Evolutionary conservation across 2,888 invertebrate species (phyloP).

Genomic region (Hyles lineata): DNA sequence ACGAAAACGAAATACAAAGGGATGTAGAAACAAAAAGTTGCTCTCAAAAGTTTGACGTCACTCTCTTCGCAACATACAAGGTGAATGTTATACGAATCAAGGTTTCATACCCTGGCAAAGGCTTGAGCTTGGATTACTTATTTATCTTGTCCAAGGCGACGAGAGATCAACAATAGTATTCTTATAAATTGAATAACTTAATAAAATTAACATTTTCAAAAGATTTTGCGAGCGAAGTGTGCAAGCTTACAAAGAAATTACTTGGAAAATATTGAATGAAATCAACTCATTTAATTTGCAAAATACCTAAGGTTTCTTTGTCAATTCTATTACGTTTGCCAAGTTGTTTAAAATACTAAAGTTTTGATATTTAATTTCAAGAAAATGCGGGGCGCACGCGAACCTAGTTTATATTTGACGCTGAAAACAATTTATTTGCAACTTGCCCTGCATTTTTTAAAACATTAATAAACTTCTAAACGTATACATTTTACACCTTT

Average conservation of each 20-base stretch:
- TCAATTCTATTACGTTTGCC: too few relatives aligned
- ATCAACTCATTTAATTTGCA: neutral
- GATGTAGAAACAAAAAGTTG: slow-evolving; percentile 10
- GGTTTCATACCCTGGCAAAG: slow-evolving; percentile 8
- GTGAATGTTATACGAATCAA: slow-evolving; percentile 7
- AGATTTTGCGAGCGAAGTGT: slow-evolving; percentile 2
- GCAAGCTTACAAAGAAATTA: neutral
- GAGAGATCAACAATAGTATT: slow-evolving; percentile 15
- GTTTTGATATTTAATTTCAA: neutral
- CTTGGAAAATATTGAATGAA: neutral
- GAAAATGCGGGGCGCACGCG: neutral
- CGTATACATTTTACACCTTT: neutral
- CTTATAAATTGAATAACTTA: slow-evolving; percentile 18
- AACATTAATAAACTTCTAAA: neutral
- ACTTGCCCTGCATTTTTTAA: neutral
- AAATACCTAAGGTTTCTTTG: neutral
- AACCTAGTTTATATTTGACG: neutral
- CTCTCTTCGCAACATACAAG: neutral
- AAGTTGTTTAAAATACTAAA: too few relatives aligned
- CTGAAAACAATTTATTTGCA: slow-evolving; percentile 1
- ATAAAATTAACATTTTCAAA: slow-evolving; percentile 10
- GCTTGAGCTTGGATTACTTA: slow-evolving; percentile 16
- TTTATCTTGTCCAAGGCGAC: slow-evolving; percentile 21
- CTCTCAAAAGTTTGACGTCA: slow-evolving; percentile 1
- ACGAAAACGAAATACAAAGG: neutral